Conservation (phyloP, 2,113 vertebrate species). For the Sapajus apella region DNA sequence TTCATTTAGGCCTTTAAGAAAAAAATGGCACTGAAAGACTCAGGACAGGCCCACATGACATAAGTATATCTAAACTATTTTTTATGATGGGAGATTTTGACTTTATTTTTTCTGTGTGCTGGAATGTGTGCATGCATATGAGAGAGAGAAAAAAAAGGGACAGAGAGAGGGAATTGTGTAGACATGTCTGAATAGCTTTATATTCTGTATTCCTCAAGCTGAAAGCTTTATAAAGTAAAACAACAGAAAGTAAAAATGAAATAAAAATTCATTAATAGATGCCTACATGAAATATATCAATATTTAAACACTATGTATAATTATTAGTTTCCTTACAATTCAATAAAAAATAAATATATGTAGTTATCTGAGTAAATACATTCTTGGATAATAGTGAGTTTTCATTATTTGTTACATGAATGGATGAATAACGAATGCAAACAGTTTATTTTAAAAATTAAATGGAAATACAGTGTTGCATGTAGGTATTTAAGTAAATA, state of each 20-base stretch:
- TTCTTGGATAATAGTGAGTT: slow-evolving; percentile 2
- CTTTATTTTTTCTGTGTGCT: not conserved
- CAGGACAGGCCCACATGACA: not conserved
- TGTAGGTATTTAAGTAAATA: slow-evolving; percentile 32
- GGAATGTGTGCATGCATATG: not conserved
- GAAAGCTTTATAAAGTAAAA: not conserved
- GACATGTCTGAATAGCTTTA: not conserved
- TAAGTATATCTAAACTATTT: not conserved
- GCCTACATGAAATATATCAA: slow-evolving; percentile 2
- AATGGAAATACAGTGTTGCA: not conserved
- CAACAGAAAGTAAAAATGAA: not conserved
- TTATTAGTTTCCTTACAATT: slow-evolving; percentile 28
- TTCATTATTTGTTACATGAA: not conserved
- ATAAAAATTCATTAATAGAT: not conserved
- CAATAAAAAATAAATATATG: not conserved
- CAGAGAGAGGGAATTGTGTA: not conserved
- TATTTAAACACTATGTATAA: not conserved
- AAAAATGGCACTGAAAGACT: not conserved
- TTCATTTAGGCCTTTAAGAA: not conserved
- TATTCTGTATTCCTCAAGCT: not conserved
- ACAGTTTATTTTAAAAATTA: not conserved
- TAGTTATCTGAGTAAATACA: slow-evolving; percentile 17
- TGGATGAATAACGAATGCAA: not conserved
- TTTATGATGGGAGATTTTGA: not conserved
- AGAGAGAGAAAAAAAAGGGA: not conserved